A percentile compares a stretch with the other conserved stretches of the same genome.
These are phyloP conservation scores for Pipistrellus kuhlii DNA, from an alignment of 2,797 vertebrate genomes.

Conservation along the genomic window DNA sequence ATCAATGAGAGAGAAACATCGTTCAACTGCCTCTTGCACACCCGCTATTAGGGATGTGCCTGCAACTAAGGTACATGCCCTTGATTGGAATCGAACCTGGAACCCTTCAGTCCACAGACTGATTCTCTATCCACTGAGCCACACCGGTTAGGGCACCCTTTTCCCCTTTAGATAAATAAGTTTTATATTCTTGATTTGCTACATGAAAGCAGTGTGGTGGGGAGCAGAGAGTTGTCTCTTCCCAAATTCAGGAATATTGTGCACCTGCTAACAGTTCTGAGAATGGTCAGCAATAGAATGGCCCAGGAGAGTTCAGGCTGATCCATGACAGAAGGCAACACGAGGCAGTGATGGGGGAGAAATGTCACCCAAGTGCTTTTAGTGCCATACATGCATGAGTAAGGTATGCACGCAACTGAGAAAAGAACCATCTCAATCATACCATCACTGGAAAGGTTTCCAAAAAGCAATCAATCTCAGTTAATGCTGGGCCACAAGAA, in stretches of 20 bases:
- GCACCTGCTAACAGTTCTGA: not conserved
- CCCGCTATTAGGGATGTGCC: too few relatives aligned
- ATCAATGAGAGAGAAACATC: too few relatives aligned
- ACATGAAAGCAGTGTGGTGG: not conserved
- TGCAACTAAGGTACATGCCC: too few relatives aligned
- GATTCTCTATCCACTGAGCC: too few relatives aligned
- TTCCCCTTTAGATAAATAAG: not conserved
- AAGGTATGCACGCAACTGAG: not conserved
- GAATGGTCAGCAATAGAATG: not conserved
- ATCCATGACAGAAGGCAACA: not conserved
- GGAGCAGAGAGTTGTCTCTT: not conserved
- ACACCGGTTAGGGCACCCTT: not conserved
- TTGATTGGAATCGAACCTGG: too few relatives aligned
- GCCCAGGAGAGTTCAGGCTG: not conserved
- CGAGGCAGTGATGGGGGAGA: not conserved
- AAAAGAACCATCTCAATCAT: not conserved
- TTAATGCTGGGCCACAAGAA: not conserved
- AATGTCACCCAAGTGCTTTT: not conserved
- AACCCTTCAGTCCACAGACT: too few relatives aligned
- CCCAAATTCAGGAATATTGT: not conserved
- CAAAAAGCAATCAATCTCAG: not conserved
- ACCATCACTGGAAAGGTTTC: not conserved
- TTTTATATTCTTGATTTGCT: slow-evolving; percentile 17
- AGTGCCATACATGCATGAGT: not conserved
- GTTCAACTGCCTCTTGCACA: too few relatives aligned